These are phyloP conservation scores for Pollenia angustigena DNA, from an alignment of 2,888 invertebrate genomes.

Conservation along the genomic window DNA sequence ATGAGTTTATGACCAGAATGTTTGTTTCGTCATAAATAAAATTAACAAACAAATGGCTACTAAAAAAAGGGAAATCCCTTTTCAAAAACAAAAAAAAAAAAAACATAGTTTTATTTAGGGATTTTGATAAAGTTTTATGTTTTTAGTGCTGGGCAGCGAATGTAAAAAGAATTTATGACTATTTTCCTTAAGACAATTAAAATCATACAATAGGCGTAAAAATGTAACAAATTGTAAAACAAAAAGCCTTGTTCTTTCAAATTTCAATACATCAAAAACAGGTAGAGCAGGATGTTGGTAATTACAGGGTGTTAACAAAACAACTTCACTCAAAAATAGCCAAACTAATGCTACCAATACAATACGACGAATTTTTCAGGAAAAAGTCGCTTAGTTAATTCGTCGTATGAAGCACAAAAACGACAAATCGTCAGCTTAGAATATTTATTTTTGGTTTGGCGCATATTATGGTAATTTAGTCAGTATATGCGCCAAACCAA, in stretches of 20 bases:
- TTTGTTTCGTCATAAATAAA: not conserved
- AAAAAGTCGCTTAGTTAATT: too few relatives aligned
- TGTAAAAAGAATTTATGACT: slow-evolving; percentile 1
- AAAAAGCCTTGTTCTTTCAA: not conserved
- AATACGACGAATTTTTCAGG: too few relatives aligned
- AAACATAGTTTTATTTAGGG: not conserved
- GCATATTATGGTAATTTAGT: too few relatives aligned
- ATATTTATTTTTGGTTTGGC: too few relatives aligned
- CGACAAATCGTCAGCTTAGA: too few relatives aligned
- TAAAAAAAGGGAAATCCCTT: not conserved
- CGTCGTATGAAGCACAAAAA: too few relatives aligned
- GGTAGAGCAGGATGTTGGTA: too few relatives aligned
- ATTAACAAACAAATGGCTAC: not conserved
- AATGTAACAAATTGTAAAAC: not conserved
- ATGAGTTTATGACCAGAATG: not conserved
- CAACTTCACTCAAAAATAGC: too few relatives aligned
- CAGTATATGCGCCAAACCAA: too few relatives aligned
- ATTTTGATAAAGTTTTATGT: not conserved
- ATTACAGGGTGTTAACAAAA: too few relatives aligned
- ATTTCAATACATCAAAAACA: too few relatives aligned
- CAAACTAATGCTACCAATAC: too few relatives aligned
- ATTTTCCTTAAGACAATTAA: not conserved
- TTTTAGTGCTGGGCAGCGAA: not conserved
- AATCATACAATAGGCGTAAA: not conserved
- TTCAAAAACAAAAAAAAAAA: not conserved